Base-by-base conservation (phyloP, 2,888 invertebrate genomes). In the Lapara coniferarum region DNA sequence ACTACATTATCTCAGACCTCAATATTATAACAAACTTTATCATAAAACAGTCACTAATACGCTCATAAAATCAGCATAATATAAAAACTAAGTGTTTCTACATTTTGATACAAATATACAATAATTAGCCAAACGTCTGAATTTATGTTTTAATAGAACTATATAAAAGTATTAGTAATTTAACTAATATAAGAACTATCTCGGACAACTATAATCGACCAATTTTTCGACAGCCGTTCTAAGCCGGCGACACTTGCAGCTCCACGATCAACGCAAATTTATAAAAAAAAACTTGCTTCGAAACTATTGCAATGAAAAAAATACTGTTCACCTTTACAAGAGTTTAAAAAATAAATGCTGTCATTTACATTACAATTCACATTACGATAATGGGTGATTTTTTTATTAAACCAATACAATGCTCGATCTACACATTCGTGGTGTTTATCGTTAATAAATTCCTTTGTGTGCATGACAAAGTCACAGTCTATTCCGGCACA, bases 1-100 rank as follows among this genome's bases (percentile, higher is more conserved):
- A 13, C 46, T 19, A 49, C 19, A 49, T 63, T 49, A 19, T 7
- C 63, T 63, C 16, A 12, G 5, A 49, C 49, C n/a, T 63, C 46
- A 19, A 12, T 10, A 44, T 10, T 12, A n/a, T 12, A 46, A 44
- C 16, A 16, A 12, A 37, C 37, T 8, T 25, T 25, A 25, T 37
- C 37, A 37, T 37, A 37, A 16, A 53, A 53, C 8, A 53, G n/a
- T 16, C n/a, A 53, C 53, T n/a, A n/a, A 37, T n/a, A 37, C 37
- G 37, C 37, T 37, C 5, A 37, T 44, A 16, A 59, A 49, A 63
- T 13, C 63, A 63, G 49, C 46, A 63, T 66, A 66, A 25, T 66
- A 37, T 66, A 37, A n/a, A 68, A 68, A 66, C 30, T 56, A 56
- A 51, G 49, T 51, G 52, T 69, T 52, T 66, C 57, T 66, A 69